These are phyloP conservation scores for Cheilosia vernalis DNA, from an alignment of 2,888 invertebrate genomes.

Conservation along the genomic window DNA sequence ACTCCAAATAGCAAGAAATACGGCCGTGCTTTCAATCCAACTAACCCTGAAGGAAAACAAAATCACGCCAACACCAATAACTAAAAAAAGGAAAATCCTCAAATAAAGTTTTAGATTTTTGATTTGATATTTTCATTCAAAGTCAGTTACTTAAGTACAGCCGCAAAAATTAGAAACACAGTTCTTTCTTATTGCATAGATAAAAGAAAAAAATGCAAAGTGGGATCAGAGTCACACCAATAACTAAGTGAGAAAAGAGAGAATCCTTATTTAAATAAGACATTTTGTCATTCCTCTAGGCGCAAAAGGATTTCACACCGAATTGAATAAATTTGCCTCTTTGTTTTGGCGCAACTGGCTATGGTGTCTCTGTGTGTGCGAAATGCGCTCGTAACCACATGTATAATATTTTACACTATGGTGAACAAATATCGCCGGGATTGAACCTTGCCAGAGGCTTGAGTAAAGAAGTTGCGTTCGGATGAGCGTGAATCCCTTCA, in stretches of 20 bases:
- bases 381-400: slow-evolving; percentile 57
- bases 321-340: slow-evolving; percentile 64
- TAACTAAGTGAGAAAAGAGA: slow-evolving; percentile 1
- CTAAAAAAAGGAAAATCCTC: slow-evolving; percentile 13
- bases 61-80: neutral
- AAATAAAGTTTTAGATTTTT: slow-evolving; percentile 69
- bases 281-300: slow-evolving; percentile 57
- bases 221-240: slow-evolving; percentile 20
- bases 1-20: too few relatives aligned
- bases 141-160: slow-evolving; percentile 17
- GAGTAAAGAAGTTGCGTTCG: slow-evolving; percentile 46
- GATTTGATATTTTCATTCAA: slow-evolving; percentile 60
- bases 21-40: too few relatives aligned
- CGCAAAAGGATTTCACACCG: slow-evolving; percentile 70
- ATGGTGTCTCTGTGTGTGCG: slow-evolving; percentile 17
- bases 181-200: slow-evolving; percentile 48
- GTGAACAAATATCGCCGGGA: slow-evolving; percentile 63
- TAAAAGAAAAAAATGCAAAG: slow-evolving; percentile 42
- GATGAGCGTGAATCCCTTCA: slow-evolving; percentile 2
- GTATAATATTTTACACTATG: slow-evolving; percentile 68
- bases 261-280: slow-evolving; percentile 17
- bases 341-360: slow-evolving; percentile 8
- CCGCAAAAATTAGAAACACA: neutral
- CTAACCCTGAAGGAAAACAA: neutral
- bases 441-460: slow-evolving; percentile 46